phyloP scores from a whole-genome alignment of 1,140 invertebrate species.

The Callitettix versicolor region DNA sequence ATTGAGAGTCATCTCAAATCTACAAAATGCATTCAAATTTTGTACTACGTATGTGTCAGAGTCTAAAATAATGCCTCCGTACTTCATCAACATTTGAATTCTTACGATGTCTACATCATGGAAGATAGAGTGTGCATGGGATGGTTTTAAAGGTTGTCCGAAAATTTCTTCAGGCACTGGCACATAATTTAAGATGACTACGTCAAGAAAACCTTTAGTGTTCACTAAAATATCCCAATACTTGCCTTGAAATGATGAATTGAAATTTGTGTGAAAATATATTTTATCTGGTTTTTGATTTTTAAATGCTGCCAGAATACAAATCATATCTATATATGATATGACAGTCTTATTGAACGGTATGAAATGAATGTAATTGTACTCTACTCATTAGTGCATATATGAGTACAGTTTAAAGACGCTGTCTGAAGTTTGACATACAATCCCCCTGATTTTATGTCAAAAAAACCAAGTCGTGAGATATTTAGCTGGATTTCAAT shows the following conservation, averaged over 20 bases:
- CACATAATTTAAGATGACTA: slow-evolving; percentile 15
- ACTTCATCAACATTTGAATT: slow-evolving; percentile 21
- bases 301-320: slow-evolving; percentile 20
- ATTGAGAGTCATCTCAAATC: slow-evolving; percentile 34
- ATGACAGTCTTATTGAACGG: slow-evolving; percentile 8
- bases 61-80: slow-evolving; percentile 27
- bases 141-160: slow-evolving; percentile 21
- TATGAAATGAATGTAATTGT: slow-evolving; percentile 22
- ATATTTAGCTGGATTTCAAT: no score
- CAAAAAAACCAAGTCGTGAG: no score
- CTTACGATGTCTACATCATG: slow-evolving; percentile 18
- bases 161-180: slow-evolving; percentile 25
- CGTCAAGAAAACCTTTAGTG: slow-evolving; percentile 1
- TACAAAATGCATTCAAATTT: slow-evolving; percentile 20
- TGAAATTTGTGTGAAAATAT: slow-evolving; percentile 21
- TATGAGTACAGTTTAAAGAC: no score
- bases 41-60: slow-evolving; percentile 23
- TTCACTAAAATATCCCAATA: slow-evolving; percentile 22
- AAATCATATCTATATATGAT: slow-evolving; percentile 19
- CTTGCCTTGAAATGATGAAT: slow-evolving; percentile 16
- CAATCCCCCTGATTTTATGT: no score
- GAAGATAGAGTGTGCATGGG: slow-evolving; percentile 5
- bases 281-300: slow-evolving; percentile 25
- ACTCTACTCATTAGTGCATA: no score
- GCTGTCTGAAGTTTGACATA: no score